phyloP scores from a whole-genome alignment of 2,888 invertebrate species.

The Rhopalosiphum nymphaeae region DNA sequence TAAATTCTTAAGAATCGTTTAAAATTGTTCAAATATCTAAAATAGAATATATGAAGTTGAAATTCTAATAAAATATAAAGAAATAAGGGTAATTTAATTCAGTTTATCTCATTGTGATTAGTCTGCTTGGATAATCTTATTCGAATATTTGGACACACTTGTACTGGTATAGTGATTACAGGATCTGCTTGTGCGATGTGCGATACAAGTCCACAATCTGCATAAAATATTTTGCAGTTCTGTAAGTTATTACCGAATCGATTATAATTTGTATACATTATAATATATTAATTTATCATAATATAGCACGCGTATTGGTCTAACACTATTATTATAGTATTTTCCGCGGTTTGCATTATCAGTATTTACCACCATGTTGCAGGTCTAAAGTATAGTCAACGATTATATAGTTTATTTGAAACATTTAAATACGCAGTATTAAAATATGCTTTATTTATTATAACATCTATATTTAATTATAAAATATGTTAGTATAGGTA shows the following conservation, averaged over 20 bases:
- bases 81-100: not conserved
- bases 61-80: not conserved
- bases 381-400: too few relatives aligned
- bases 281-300: not conserved
- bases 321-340: not conserved
- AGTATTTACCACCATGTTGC: not conserved
- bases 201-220: not conserved
- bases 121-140: not conserved
- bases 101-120: not conserved
- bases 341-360: not conserved
- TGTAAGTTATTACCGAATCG: not conserved
- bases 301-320: not conserved
- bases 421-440: not conserved
- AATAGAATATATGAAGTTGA: not conserved
- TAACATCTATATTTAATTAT: not conserved
- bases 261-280: not conserved
- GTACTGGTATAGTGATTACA: not conserved
- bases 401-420: not conserved
- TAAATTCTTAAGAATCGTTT: not conserved
- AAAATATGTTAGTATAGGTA: not conserved
- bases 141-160: not conserved
- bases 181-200: not conserved
- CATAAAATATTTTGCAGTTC: not conserved
- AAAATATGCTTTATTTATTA: too few relatives aligned
- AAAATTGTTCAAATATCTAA: not conserved